These are phyloP conservation scores for Alexandromys fortis DNA, from an alignment of 2,113 vertebrate species.

Conservation along the genomic window DNA sequence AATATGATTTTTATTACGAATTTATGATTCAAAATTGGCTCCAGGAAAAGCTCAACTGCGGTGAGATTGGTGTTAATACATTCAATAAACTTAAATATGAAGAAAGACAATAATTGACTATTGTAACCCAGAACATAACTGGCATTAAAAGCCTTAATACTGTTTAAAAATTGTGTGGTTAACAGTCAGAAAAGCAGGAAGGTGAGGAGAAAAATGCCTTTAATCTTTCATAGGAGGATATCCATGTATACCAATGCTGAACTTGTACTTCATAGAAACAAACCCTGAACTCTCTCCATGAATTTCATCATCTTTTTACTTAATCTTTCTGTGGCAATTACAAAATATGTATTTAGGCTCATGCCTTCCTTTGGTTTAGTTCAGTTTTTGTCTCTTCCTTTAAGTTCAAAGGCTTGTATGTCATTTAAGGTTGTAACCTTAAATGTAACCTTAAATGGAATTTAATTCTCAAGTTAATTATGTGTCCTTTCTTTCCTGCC, in stretches of 20 bases:
- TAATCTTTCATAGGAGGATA: not conserved
- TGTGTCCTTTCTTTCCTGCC: not conserved
- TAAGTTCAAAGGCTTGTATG: conserved; percentile 20
- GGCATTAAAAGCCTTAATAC: not conserved
- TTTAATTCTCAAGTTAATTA: not conserved
- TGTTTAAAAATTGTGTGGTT: not conserved
- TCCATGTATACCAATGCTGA: not conserved
- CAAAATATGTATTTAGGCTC: conserved; percentile 24
- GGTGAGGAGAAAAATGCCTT: not conserved
- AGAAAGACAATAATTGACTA: not conserved
- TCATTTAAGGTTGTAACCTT: not conserved
- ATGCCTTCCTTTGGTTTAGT: not conserved
- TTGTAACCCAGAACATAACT: not conserved
- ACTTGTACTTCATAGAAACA: conserved; percentile 2
- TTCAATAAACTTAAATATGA: conserved; percentile 24
- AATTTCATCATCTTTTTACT: conserved; percentile 19
- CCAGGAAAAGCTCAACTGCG: not conserved
- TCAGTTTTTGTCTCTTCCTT: conserved; percentile 13
- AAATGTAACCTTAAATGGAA: not conserved
- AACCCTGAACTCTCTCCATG: not conserved
- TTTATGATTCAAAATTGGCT: not conserved
- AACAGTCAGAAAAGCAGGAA: conserved; percentile 31
- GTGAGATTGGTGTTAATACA: conserved; percentile 1
- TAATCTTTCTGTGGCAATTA: conserved; percentile 5
- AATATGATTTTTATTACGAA: not conserved